Evolutionary conservation across 2,888 invertebrate species (phyloP).

Genomic region (Tortricodes alternella): DNA sequence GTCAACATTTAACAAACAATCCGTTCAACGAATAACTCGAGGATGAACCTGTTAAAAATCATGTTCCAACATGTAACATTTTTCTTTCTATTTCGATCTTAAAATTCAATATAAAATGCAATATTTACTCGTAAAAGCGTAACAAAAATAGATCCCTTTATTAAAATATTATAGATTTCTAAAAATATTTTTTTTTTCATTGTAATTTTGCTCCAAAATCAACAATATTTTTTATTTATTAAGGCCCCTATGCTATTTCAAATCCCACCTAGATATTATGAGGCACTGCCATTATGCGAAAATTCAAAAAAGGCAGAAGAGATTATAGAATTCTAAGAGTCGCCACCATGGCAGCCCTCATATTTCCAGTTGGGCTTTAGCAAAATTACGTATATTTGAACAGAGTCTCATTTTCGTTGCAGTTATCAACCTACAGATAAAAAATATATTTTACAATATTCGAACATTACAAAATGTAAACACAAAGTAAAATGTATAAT

Average conservation of each 20-base stretch:
- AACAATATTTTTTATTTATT: conserved; percentile 50
- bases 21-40: no score
- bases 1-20: no score
- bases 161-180: conserved; percentile 64
- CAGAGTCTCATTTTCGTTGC: conserved; percentile 57
- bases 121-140: conserved; percentile 65
- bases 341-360: neutral
- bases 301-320: neutral
- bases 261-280: neutral
- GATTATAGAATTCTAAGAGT: neutral
- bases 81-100: conserved; percentile 32
- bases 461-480: conserved; percentile 67
- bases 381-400: conserved; percentile 74
- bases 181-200: conserved; percentile 59
- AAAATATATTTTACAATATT: conserved; percentile 62
- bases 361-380: conserved; percentile 34
- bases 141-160: conserved; percentile 78
- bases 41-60: no score
- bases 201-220: conserved; percentile 56
- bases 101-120: conserved; percentile 59
- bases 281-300: neutral
- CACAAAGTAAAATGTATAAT: conserved; percentile 64
- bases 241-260: conserved; percentile 74
- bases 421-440: conserved; percentile 57
- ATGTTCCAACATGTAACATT: conserved; percentile 26